Evolutionary conservation across 1,140 invertebrate species (phyloP).

Genomic region (Sitobion miscanthi): DNA sequence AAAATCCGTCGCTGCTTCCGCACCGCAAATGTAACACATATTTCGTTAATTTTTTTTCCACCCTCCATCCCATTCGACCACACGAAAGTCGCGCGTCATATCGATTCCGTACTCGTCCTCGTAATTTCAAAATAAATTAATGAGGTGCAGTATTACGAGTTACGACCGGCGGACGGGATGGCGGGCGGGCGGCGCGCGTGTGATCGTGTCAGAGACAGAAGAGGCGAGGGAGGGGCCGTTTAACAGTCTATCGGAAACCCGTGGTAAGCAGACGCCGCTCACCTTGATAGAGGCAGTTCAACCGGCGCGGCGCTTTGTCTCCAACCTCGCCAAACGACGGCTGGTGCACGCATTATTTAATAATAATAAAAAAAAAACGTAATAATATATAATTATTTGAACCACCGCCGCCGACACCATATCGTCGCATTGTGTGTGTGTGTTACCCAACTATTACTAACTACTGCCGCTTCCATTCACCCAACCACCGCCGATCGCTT

Average conservation of each 20-base stretch:
- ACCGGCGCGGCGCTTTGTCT: conserved; percentile 47
- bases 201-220: neutral
- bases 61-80: neutral
- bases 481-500: neutral
- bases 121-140: conserved; percentile 20
- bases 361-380: conserved; percentile 16
- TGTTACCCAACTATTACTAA: neutral
- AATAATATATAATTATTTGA: conserved; percentile 45
- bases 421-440: neutral
- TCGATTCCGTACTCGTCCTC: neutral
- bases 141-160: conserved; percentile 20
- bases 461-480: neutral
- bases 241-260: conserved; percentile 32
- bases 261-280: conserved; percentile 49
- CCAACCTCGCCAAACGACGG: conserved; percentile 35
- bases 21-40: neutral
- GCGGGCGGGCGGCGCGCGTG: neutral
- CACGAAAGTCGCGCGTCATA: neutral
- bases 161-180: neutral
- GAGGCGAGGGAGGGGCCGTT: conserved; percentile 6
- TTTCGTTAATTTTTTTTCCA: neutral
- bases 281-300: conserved; percentile 56
- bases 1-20: neutral
- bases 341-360: conserved; percentile 2
- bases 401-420: conserved; percentile 16